Evolutionary conservation across 1,140 invertebrate species (phyloP).

Genomic region (Coelopa frigida): DNA sequence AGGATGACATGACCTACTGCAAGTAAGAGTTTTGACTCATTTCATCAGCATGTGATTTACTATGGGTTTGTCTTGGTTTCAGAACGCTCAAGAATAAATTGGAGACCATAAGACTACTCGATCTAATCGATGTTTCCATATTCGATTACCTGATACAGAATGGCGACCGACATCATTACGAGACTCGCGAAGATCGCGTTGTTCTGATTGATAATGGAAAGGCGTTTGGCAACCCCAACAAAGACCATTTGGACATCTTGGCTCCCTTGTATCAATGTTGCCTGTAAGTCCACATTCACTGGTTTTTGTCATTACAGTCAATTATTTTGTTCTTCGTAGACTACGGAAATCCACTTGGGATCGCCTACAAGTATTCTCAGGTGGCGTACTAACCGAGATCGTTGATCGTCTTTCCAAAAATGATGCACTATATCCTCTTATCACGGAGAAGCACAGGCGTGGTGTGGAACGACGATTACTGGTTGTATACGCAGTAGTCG

Average conservation of each 20-base stretch:
- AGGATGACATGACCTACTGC: constrained; percentile 72
- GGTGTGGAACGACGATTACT: constrained; percentile 73
- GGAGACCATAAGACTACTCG: constrained; percentile 60
- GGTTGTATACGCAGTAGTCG: constrained; percentile 63
- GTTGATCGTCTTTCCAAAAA: constrained; percentile 46
- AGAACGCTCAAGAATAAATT: constrained; percentile 50
- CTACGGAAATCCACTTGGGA: constrained; percentile 62
- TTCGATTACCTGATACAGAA: constrained; percentile 94
- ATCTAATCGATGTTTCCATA: constrained; percentile 79
- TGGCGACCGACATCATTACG: constrained; percentile 89
- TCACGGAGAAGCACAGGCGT: constrained; percentile 64
- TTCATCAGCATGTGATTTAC: not conserved
- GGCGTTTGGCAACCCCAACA: constrained; percentile 77
- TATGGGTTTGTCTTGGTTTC: constrained; percentile 10
- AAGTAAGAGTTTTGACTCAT: constrained; percentile 40
- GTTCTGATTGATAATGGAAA: constrained; percentile 91
- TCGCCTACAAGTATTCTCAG: constrained; percentile 60
- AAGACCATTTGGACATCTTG: constrained; percentile 78
- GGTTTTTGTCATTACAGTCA: constrained; percentile 5
- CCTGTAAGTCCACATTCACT: constrained; percentile 58
- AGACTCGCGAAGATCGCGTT: constrained; percentile 68
- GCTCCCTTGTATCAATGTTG: constrained; percentile 88
- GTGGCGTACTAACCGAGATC: constrained; percentile 54
- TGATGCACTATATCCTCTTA: constrained; percentile 52
- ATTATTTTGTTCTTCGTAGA: constrained; percentile 45